Conservation (phyloP, 2,797 vertebrate species). For the Clarias fuscus region DNA sequence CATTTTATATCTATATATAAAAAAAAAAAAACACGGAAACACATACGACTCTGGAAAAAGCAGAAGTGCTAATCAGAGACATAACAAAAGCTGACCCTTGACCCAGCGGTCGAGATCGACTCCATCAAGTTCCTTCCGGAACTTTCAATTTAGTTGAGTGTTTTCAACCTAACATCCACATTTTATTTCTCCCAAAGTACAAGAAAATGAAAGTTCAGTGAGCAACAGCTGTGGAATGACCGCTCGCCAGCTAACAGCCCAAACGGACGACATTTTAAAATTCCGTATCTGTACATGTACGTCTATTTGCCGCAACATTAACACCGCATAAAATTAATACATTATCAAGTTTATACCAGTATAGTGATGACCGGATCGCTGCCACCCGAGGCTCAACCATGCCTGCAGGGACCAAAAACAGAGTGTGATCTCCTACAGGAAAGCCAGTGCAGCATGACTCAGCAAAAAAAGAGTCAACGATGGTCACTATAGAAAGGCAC, state of each 20-base stretch:
- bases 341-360: no score
- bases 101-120: constrained; percentile 25
- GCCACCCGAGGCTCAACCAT: no score
- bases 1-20: no score
- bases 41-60: not conserved
- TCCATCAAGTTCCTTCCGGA: constrained; percentile 32
- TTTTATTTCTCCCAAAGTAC: constrained; percentile 21
- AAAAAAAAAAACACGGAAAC: not conserved
- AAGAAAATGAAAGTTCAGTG: constrained; percentile 29
- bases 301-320: no score
- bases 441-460: no score
- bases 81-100: constrained; percentile 41
- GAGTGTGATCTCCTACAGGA: no score
- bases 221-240: not conserved
- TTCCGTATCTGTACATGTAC: no score
- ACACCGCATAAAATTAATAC: no score
- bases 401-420: no score
- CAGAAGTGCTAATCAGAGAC: constrained; percentile 43
- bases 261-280: constrained; percentile 16
- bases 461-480: no score
- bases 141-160: constrained; percentile 42
- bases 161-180: not conserved
- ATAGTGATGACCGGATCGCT: no score
- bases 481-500: no score
- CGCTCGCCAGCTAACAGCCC: not conserved